Percentiles rank a stretch among this genome's conserved stretches.
Evolutionary conservation across 2,797 vertebrate genomes (phyloP).

Genomic region (Euphonia xanthogaster): DNA sequence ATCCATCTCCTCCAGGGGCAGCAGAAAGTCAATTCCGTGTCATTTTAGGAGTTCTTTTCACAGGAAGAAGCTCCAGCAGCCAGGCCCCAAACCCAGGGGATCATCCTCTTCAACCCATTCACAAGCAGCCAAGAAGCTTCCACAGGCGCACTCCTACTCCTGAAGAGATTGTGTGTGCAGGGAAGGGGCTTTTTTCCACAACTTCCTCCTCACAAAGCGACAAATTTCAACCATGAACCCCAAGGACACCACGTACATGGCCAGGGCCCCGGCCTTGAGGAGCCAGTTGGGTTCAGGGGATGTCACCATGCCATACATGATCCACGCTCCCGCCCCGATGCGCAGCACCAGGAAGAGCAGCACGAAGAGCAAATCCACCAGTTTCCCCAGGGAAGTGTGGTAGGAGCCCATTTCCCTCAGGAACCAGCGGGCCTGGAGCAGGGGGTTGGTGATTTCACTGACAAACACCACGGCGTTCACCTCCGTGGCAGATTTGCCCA

Average conservation of each 20-base stretch:
- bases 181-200: slow-evolving; percentile 66
- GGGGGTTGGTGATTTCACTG: slow-evolving; percentile 94
- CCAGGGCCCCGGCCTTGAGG: slow-evolving; percentile 89
- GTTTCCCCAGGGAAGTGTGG: slow-evolving; percentile 78
- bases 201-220: slow-evolving; percentile 83
- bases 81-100: not conserved
- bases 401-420: slow-evolving; percentile 85
- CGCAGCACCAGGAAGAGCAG: slow-evolving; percentile 87
- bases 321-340: slow-evolving; percentile 85
- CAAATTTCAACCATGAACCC: slow-evolving; percentile 89
- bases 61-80: not conserved
- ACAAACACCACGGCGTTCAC: slow-evolving; percentile 90
- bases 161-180: not conserved
- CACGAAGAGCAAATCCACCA: slow-evolving; percentile 88
- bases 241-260: slow-evolving; percentile 91
- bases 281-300: slow-evolving; percentile 85
- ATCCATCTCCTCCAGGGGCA: not conserved
- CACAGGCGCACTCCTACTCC: not conserved
- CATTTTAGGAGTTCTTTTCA: not conserved
- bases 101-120: not conserved
- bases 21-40: not conserved
- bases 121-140: not conserved
- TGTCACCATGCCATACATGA: slow-evolving; percentile 85
- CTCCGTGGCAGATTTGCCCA: slow-evolving; percentile 89
- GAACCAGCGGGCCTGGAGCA: slow-evolving; percentile 95